A percentile compares a stretch with the other conserved stretches of the same genome.
Conservation (phyloP, 2,888 invertebrate species). For the Laothoe populi region DNA sequence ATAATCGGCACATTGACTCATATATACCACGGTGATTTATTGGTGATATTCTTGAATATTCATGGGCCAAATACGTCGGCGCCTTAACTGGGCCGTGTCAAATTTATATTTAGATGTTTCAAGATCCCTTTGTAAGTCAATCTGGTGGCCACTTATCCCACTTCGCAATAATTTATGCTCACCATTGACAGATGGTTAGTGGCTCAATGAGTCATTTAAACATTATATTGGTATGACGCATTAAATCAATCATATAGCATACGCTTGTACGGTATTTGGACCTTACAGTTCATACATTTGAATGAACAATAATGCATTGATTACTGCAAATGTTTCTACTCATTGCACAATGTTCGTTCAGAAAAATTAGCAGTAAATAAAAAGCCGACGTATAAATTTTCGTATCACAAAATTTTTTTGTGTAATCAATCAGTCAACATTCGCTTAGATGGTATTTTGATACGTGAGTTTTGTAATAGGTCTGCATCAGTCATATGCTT, state of each 20-base stretch:
- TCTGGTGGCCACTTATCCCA: conserved; percentile 17
- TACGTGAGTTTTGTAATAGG: no score
- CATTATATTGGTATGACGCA: conserved; percentile 20
- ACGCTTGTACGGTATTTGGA: conserved; percentile 4
- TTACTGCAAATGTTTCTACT: neutral
- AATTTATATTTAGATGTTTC: conserved; percentile 26
- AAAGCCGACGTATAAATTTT: no score
- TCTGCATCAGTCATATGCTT: no score
- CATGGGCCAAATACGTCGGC: conserved; percentile 20
- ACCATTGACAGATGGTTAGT: conserved; percentile 18
- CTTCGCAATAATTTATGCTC: conserved; percentile 17
- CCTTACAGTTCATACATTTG: neutral
- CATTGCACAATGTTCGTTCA: neutral
- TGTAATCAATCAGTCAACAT: no score
- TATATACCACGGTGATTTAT: conserved; percentile 17
- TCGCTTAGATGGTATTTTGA: no score
- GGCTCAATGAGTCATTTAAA: conserved; percentile 18
- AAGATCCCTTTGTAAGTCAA: conserved; percentile 22
- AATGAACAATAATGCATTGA: neutral
- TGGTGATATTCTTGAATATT: conserved; percentile 19
- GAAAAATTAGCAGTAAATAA: no score
- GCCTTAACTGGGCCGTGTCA: conserved; percentile 24
- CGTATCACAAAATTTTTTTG: no score
- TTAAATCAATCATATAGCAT: conserved; percentile 10
- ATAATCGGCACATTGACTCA: conserved; percentile 34